phyloP scores from a whole-genome alignment of 2,113 vertebrate genomes.

The Strigops habroptila region DNA sequence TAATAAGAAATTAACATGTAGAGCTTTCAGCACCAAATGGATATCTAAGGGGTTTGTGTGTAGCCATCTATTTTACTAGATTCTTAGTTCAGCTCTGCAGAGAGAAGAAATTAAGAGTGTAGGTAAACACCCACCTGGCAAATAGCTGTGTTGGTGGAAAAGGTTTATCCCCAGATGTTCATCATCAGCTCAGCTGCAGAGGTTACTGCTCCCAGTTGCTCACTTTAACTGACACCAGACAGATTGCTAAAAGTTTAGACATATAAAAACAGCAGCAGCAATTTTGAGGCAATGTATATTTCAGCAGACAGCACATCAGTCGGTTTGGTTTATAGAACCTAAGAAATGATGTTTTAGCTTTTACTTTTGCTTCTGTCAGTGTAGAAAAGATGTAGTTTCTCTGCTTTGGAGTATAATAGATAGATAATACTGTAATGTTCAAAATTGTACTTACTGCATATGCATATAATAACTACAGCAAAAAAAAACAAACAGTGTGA shows the following conservation, averaged over 20 bases:
- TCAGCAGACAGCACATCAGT: constrained; percentile 56
- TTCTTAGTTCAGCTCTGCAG: background rate
- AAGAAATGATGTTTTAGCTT: constrained; percentile 55
- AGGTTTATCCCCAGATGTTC: background rate
- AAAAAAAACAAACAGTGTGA: background rate
- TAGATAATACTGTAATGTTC: background rate
- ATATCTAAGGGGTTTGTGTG: background rate
- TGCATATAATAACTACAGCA: background rate
- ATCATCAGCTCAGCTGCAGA: background rate
- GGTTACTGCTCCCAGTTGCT: background rate
- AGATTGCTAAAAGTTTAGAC: constrained; percentile 19
- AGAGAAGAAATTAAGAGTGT: background rate
- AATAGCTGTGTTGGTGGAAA: background rate
- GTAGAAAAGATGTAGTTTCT: background rate
- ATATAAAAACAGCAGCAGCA: constrained; percentile 42
- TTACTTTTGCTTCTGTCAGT: constrained; percentile 31
- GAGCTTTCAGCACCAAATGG: background rate
- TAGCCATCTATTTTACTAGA: background rate
- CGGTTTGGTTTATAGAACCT: constrained; percentile 39
- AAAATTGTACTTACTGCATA: constrained; percentile 24
- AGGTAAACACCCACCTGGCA: background rate
- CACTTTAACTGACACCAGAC: background rate
- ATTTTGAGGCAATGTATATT: constrained; percentile 42
- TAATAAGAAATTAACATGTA: background rate
- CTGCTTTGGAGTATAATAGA: constrained; percentile 13